Evolutionary conservation across 2,888 invertebrate genomes (phyloP).

Genomic region (Nomada fabriciana): DNA sequence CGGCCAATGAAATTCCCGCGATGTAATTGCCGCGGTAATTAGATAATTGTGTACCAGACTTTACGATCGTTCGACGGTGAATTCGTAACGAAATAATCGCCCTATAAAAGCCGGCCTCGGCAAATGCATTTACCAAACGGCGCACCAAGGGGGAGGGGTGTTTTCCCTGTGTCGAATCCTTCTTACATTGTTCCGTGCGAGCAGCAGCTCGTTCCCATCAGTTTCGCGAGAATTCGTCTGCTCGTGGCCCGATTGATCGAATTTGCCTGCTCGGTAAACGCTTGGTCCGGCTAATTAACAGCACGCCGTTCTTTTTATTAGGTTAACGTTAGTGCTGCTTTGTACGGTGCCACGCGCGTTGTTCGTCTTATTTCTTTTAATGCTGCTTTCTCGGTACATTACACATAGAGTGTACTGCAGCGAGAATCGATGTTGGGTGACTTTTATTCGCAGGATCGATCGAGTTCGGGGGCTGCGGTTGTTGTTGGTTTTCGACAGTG

Average conservation of each 20-base stretch:
- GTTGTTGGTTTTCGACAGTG: background rate
- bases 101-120: slow-evolving; percentile 49
- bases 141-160: background rate
- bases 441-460: background rate
- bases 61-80: slow-evolving; percentile 64
- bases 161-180: slow-evolving; percentile 33
- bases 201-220: background rate
- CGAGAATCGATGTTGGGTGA: background rate
- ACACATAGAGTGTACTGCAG: background rate
- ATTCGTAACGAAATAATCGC: slow-evolving; percentile 69
- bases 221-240: no score
- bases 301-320: slow-evolving; percentile 32
- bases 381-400: background rate
- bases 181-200: slow-evolving; percentile 49
- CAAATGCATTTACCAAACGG: slow-evolving; percentile 46
- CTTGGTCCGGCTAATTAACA: slow-evolving; percentile 35
- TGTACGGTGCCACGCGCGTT: background rate
- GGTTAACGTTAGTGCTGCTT: background rate
- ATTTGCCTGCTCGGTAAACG: slow-evolving; percentile 29
- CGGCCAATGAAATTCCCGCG: slow-evolving; percentile 72
- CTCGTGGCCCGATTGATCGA: slow-evolving; percentile 28
- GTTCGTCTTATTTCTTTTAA: background rate
- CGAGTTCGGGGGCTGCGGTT: background rate
- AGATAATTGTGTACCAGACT: slow-evolving; percentile 73
- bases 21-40: slow-evolving; percentile 75